These are phyloP conservation scores for Arnoldichthys spilopterus DNA, from an alignment of 2,797 vertebrate genomes.

Conservation along the genomic window DNA sequence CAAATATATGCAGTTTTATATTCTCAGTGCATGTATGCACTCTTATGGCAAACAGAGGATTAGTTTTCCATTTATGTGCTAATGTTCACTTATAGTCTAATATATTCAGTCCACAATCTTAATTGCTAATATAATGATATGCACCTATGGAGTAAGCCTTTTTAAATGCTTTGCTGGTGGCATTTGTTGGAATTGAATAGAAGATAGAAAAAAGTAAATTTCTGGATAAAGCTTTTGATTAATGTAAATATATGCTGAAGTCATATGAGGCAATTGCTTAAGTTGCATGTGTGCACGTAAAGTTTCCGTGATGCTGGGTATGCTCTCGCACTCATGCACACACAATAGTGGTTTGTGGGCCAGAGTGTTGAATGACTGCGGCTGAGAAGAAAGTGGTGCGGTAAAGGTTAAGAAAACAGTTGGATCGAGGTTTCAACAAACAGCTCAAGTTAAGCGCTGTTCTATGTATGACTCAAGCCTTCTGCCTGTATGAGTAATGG, in stretches of 20 bases:
- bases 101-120: not conserved
- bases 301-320: not conserved
- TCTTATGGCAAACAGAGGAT: not conserved
- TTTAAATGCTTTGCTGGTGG: not conserved
- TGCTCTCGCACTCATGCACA: not conserved
- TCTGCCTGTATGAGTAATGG: not conserved
- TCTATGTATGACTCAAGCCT: not conserved
- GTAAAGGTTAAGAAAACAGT: slow-evolving; percentile 1
- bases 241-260: not conserved
- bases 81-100: not conserved
- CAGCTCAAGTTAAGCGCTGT: not conserved
- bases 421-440: not conserved
- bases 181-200: not conserved
- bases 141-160: not conserved
- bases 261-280: slow-evolving; percentile 36
- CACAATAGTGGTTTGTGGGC: not conserved
- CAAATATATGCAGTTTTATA: not conserved
- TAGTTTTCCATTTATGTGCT: slow-evolving; percentile 31
- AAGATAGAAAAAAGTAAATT: not conserved
- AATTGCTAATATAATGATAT: slow-evolving; percentile 1
- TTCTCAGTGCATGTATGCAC: slow-evolving; percentile 8
- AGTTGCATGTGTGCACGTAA: not conserved
- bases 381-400: not conserved
- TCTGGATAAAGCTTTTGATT: not conserved
- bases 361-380: slow-evolving; percentile 7